Percentiles rank a stretch among this genome's conserved stretches.
Evolutionary conservation across 2,113 vertebrate genomes (phyloP).

Genomic region (Poicephalus gulielmi): DNA sequence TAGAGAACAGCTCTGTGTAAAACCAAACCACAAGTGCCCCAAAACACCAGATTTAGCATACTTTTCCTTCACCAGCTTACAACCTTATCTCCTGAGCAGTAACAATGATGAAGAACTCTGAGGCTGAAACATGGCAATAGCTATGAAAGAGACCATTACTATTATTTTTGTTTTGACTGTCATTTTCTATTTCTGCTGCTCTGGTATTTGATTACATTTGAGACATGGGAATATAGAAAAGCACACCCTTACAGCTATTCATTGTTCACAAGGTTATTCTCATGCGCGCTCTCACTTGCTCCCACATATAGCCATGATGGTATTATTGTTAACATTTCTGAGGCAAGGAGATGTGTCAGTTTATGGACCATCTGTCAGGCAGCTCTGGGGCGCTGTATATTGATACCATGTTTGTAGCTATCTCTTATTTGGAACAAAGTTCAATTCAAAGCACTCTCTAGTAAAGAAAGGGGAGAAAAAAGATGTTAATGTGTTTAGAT

Average conservation of each 20-base stretch:
- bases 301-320: background rate
- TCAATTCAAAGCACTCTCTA: constrained; percentile 51
- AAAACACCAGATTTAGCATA: background rate
- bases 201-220: background rate
- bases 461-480: constrained; percentile 27
- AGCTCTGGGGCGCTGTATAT: background rate
- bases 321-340: background rate
- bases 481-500: constrained; percentile 73
- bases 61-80: background rate
- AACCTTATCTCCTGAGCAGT: background rate
- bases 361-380: background rate
- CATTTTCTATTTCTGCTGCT: background rate
- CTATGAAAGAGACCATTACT: background rate
- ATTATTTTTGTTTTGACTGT: background rate
- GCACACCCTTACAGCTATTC: background rate
- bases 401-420: background rate
- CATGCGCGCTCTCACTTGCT: background rate
- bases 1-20: background rate
- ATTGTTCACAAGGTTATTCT: background rate
- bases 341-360: background rate
- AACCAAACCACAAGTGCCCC: background rate
- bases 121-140: background rate
- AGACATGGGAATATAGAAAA: background rate
- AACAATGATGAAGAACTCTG: background rate
- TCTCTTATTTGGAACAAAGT: constrained; percentile 40